A percentile compares a stretch with the other conserved stretches of the same genome.
Evolutionary conservation across 2,888 invertebrate species (phyloP).

Genomic region (Torymus texanus): DNA sequence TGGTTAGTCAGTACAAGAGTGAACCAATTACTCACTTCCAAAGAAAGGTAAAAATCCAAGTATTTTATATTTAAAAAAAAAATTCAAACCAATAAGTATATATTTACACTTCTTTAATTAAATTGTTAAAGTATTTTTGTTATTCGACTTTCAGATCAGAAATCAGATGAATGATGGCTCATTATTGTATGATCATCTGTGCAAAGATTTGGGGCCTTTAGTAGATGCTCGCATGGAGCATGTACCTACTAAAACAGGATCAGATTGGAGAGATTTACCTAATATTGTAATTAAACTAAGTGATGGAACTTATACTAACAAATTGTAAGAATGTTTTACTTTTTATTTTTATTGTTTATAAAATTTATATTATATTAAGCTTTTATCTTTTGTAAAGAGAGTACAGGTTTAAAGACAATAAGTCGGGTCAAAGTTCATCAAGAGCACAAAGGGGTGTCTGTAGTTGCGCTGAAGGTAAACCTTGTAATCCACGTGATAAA

Average conservation of each 20-base stretch:
- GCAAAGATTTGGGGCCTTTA: constrained; percentile 88
- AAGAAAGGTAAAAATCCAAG: constrained; percentile 72
- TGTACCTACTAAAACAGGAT: constrained; percentile 84
- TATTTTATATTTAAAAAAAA: no score
- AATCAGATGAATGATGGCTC: constrained; percentile 77
- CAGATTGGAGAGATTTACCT: constrained; percentile 91
- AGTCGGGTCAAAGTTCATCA: constrained; percentile 75
- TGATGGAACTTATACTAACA: constrained; percentile 82
- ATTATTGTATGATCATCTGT: constrained; percentile 84
- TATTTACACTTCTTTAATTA: not conserved
- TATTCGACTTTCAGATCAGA: constrained; percentile 77
- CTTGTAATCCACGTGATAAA: constrained; percentile 83
- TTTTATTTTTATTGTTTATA: not conserved
- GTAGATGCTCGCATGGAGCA: constrained; percentile 86
- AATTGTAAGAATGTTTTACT: constrained; percentile 73
- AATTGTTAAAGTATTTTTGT: not conserved
- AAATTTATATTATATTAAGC: constrained; percentile 8
- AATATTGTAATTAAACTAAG: constrained; percentile 83
- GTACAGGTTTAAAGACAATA: constrained; percentile 77
- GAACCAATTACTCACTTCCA: constrained; percentile 87
- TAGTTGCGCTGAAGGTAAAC: constrained; percentile 80
- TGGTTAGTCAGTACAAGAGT: constrained; percentile 83
- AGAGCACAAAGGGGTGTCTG: constrained; percentile 83
- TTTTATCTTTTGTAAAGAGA: constrained; percentile 66
- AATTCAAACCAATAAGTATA: no score